phyloP scores from a whole-genome alignment of 1,140 invertebrate species.

The Vanessa atalanta region DNA sequence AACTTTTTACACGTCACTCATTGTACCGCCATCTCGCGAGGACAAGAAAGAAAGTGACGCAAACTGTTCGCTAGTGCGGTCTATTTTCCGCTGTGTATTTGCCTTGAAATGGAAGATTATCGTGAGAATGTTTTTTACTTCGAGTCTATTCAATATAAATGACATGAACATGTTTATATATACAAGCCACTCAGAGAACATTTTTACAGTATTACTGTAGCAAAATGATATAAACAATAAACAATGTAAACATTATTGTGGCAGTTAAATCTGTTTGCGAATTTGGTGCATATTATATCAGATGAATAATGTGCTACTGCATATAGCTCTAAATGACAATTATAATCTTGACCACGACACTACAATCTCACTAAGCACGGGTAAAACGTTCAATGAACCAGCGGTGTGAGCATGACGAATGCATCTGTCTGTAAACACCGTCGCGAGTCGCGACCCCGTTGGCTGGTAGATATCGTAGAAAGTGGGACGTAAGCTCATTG shows the following conservation, averaged over 20 bases:
- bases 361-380: neutral
- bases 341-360: too few species aligned
- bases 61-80: conserved; percentile 33
- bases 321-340: too few species aligned
- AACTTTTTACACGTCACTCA: conserved; percentile 1
- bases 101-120: conserved; percentile 17
- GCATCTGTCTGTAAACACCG: conserved; percentile 10
- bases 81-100: conserved; percentile 43
- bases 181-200: neutral
- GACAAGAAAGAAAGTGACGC: conserved; percentile 50
- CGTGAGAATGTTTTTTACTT: conserved; percentile 23
- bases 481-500: conserved; percentile 37
- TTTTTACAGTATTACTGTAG: too few species aligned
- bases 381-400: conserved; percentile 6
- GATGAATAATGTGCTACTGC: too few species aligned
- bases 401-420: neutral
- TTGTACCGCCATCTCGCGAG: conserved; percentile 4
- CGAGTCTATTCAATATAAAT: neutral
- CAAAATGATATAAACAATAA: too few species aligned
- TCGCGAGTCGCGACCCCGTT: conserved; percentile 22
- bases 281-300: too few species aligned
- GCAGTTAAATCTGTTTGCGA: too few species aligned
- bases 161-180: neutral
- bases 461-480: conserved; percentile 31
- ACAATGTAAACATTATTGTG: too few species aligned